phyloP scores from a whole-genome alignment of 2,113 vertebrate species.

The Orcinus orca region DNA sequence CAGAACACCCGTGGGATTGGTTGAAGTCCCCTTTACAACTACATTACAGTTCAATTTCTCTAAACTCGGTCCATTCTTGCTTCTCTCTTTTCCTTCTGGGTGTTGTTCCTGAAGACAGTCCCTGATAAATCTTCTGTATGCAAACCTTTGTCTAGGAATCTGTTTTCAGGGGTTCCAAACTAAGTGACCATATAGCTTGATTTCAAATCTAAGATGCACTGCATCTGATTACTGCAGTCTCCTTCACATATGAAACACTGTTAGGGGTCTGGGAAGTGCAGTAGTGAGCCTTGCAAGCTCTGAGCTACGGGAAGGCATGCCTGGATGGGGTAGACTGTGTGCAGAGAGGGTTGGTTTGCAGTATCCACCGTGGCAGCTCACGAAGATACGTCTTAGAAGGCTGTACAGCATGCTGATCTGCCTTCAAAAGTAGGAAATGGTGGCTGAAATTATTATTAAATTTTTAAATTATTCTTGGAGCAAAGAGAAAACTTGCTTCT shows the following conservation, averaged over 20 bases:
- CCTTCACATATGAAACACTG: background rate
- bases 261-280: background rate
- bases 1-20: background rate
- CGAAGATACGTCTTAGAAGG: background rate
- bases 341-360: background rate
- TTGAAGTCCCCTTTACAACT: background rate
- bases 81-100: background rate
- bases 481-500: background rate
- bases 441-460: background rate
- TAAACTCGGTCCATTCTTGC: background rate
- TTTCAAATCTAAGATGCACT: background rate
- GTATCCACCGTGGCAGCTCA: background rate
- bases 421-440: background rate
- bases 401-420: background rate
- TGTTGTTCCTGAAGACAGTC: background rate
- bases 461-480: background rate
- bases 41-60: background rate
- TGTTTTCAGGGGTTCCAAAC: background rate
- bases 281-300: background rate
- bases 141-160: background rate
- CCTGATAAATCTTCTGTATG: background rate
- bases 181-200: background rate
- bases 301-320: background rate
- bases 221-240: background rate
- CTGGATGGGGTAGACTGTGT: background rate